Conservation (phyloP, 1,140 invertebrate genomes). For the Drosophila navojoa region DNA sequence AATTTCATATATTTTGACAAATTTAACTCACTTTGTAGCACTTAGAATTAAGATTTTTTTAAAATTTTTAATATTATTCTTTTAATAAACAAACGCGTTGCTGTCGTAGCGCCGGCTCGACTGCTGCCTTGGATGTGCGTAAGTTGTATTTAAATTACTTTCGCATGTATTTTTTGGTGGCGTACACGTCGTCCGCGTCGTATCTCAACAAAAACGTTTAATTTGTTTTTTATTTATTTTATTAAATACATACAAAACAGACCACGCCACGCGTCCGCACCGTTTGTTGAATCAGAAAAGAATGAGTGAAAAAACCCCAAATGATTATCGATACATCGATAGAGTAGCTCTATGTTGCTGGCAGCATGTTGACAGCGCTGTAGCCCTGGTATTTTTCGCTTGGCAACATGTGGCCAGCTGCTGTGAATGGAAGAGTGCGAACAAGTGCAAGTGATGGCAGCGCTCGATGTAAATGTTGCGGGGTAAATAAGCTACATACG, state of each 20-base stretch:
- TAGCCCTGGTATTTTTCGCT: neutral
- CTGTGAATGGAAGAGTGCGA: neutral
- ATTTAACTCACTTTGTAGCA: slow-evolving; percentile 23
- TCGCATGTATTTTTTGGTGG: slow-evolving; percentile 3
- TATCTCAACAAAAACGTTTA: slow-evolving; percentile 5
- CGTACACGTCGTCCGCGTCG: slow-evolving; percentile 15
- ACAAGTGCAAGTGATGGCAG: too few species aligned
- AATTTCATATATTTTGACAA: slow-evolving; percentile 7
- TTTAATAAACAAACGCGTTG: slow-evolving; percentile 30
- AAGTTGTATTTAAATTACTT: slow-evolving; percentile 8
- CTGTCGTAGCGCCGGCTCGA: slow-evolving; percentile 10
- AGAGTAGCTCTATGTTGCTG: neutral
- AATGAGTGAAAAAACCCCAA: slow-evolving; percentile 27
- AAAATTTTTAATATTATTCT: neutral
- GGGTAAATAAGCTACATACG: too few species aligned
- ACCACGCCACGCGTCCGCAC: slow-evolving; percentile 51
- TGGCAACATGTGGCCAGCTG: neutral
- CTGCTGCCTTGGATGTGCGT: neutral
- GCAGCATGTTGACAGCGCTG: slow-evolving; percentile 19
- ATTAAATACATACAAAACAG: slow-evolving; percentile 51
- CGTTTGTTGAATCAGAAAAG: slow-evolving; percentile 48
- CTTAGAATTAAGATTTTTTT: slow-evolving; percentile 19
- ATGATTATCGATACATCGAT: slow-evolving; percentile 46
- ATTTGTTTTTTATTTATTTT: slow-evolving; percentile 21
- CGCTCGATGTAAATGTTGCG: too few species aligned